Percentiles rank a stretch among this genome's conserved stretches.
Conservation (phyloP, 2,888 invertebrate species). For the Hyalella azteca region DNA sequence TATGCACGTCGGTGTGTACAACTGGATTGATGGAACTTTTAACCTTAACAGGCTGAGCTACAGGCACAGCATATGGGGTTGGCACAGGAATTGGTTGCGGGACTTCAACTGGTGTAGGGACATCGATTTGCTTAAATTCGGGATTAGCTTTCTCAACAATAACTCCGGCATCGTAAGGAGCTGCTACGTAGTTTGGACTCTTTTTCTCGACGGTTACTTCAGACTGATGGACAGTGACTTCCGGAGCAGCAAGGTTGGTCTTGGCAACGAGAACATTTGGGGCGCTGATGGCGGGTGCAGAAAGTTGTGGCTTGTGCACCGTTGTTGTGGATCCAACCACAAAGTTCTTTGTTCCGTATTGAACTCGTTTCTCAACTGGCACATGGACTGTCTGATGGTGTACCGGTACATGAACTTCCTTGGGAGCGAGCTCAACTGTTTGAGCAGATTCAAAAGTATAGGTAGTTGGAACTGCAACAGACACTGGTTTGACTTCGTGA, state of each 20-base stretch:
- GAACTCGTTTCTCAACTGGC: conserved; percentile 51
- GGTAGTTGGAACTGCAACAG: conserved; percentile 14
- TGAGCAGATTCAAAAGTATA: conserved; percentile 39
- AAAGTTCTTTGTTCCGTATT: conserved; percentile 50
- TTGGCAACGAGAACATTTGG: conserved; percentile 50
- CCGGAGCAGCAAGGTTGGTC: conserved; percentile 46
- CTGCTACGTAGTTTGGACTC: conserved; percentile 50
- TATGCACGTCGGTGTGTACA: conserved; percentile 16
- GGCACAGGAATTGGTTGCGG: conserved; percentile 43
- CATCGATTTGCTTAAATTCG: conserved; percentile 41
- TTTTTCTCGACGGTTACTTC: conserved; percentile 48
- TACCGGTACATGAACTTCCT: conserved; percentile 48
- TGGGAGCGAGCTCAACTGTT: conserved; percentile 42
- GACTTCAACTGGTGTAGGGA: conserved; percentile 51
- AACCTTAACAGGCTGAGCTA: conserved; percentile 23
- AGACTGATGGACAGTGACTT: conserved; percentile 46
- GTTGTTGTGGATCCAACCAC: conserved; percentile 50
- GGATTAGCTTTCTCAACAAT: conserved; percentile 44
- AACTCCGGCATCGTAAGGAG: conserved; percentile 52
- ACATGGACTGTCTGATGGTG: conserved; percentile 49
- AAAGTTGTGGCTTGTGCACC: conserved; percentile 52
- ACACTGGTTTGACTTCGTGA: not conserved
- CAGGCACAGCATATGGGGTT: conserved; percentile 30
- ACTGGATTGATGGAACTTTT: conserved; percentile 16
- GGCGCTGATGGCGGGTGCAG: conserved; percentile 53